Base-by-base conservation (phyloP, 2,888 invertebrate genomes). In the Eristalinus aeneus region DNA sequence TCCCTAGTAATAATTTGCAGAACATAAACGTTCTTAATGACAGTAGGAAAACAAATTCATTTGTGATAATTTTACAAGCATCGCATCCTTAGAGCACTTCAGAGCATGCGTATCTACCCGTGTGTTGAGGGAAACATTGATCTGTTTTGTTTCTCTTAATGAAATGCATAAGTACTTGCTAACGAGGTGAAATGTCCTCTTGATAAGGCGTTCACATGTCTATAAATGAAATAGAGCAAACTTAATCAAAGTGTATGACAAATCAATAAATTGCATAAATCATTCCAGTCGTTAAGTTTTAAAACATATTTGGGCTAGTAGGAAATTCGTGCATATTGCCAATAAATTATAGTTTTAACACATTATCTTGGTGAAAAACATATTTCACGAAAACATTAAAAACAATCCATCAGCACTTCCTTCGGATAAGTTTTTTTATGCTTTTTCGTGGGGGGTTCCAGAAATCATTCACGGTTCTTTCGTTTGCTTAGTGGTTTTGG, bases 401-500 rank as follows among this genome's bases (percentile, higher is more conserved):
- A 46, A 46, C 16, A 8, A 16, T 8, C 46, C 46, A 46, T 16
- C 46, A 46, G 12, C n/a, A 46, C 16, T 46, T 8, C 16, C 8
- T 3, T 34, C 1, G 4, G 34, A 34, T 9, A 34, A 2, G 46
- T 2, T 27, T 27, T 27, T 27, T 27, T 73, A 75, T 69, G 72
- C 76, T 54, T 4, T 22, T 58, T 53, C 31, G 73, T 77, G 64
- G 77, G 61, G 82, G 86, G 74, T 86, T 54, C 63, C 58, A 77
- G 34, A 64, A 76, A 46, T 16, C 65, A 61, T 71, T 34, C 67
- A 71, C 82, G 82, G 74, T 86, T 82, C 65, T 78, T 86, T 82
- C 73, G 10, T 78, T 65, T 86, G 58, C 69, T 69, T 86, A 86
- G 86, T 82, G 86, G 86, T 86, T 82, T 86, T 74, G 65, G 23